Conservation (phyloP, 2,888 invertebrate genomes). For the Mechanitis messenoides region DNA sequence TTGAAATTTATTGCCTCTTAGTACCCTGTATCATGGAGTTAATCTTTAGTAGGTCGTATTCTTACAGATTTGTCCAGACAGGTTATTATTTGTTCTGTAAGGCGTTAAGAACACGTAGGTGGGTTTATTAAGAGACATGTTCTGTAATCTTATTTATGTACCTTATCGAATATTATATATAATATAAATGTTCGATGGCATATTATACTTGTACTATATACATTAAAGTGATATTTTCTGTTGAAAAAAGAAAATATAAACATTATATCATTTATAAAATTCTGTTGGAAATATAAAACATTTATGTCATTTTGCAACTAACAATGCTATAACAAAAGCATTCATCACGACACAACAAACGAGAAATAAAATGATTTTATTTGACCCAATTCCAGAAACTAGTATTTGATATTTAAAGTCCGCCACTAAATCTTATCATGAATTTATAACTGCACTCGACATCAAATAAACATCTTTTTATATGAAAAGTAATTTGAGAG, state of each 20-base stretch:
- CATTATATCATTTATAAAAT: too few species aligned
- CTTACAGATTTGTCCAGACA: constrained; percentile 55
- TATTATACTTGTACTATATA: too few species aligned
- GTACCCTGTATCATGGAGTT: constrained; percentile 42
- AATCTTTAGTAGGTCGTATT: constrained; percentile 57
- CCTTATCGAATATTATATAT: not conserved
- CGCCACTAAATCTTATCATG: constrained; percentile 2
- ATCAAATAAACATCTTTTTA: constrained; percentile 17
- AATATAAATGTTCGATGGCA: not conserved
- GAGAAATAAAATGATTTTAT: constrained; percentile 1
- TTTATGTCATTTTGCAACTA: not conserved
- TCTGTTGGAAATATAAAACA: not conserved
- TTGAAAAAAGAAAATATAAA: too few species aligned
- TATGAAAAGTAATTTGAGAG: constrained; percentile 27
- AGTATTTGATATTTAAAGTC: constrained; percentile 2
- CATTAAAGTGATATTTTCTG: too few species aligned
- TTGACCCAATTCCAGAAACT: constrained; percentile 6
- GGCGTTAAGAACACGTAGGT: constrained; percentile 60
- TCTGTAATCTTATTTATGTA: constrained; percentile 2
- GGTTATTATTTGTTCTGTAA: constrained; percentile 59
- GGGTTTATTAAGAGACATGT: constrained; percentile 58
- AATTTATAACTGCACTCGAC: constrained; percentile 7
- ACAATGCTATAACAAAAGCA: not conserved
- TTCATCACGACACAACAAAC: constrained; percentile 1
- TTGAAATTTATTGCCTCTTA: constrained; percentile 40